Percentiles rank a stretch among this genome's conserved stretches.
Evolutionary conservation across 2,113 vertebrate genomes (phyloP).

Genomic region (Calyptommatus sinebrachiatus): DNA sequence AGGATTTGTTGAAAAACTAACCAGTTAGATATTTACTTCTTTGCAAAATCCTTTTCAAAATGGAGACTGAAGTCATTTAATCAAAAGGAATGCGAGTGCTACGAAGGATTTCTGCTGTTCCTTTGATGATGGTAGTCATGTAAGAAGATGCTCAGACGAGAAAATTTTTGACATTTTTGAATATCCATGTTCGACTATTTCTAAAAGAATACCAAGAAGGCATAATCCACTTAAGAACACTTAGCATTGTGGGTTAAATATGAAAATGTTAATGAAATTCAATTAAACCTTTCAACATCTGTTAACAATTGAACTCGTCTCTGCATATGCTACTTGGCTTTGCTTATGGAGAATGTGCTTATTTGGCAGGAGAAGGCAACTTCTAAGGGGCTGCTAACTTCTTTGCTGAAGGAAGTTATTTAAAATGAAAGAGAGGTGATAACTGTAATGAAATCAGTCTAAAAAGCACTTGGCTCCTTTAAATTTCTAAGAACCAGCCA

Average conservation of each 20-base stretch:
- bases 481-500: too few species aligned
- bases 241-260: not conserved
- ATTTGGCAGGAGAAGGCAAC: not conserved
- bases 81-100: not conserved
- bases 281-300: not conserved
- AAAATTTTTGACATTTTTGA: not conserved
- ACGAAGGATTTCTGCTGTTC: not conserved
- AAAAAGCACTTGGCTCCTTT: too few species aligned
- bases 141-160: not conserved
- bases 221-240: not conserved
- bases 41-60: not conserved
- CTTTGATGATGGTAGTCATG: not conserved
- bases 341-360: not conserved
- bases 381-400: conserved; percentile 10
- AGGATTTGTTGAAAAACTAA: not conserved
- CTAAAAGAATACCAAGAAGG: accelerated
- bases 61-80: not conserved
- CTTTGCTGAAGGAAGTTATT: not conserved
- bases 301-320: conserved; percentile 5
- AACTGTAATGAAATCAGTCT: too few species aligned
- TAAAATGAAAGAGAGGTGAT: not conserved
- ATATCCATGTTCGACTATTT: too few species aligned
- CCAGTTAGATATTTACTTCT: not conserved
- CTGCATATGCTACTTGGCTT: conserved; percentile 17
- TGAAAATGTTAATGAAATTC: not conserved